Conservation (phyloP, 2,113 vertebrate species). For the Ginglymostoma cirratum region DNA sequence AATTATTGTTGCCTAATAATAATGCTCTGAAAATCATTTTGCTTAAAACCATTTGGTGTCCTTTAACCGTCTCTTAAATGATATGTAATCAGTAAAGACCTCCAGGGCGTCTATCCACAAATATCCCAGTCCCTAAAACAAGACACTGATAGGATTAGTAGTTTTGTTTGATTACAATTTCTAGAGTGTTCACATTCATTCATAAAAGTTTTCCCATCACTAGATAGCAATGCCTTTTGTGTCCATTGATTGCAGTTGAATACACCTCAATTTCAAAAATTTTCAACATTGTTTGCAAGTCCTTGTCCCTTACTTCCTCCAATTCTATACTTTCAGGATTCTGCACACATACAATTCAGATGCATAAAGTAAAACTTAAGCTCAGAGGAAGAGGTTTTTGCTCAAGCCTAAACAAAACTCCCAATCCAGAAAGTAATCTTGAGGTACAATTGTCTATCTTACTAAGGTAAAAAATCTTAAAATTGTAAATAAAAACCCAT, state of each 20-base stretch:
- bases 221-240: not conserved
- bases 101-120: not conserved
- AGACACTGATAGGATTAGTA: not conserved
- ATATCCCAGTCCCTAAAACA: not conserved
- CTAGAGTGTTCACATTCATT: not conserved
- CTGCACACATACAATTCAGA: not conserved
- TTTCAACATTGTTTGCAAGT: not conserved
- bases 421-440: too few species aligned
- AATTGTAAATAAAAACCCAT: too few species aligned
- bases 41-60: not conserved
- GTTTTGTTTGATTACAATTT: constrained; percentile 2
- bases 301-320: not conserved
- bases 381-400: too few species aligned
- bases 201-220: not conserved
- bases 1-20: not conserved
- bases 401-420: too few species aligned
- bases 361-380: too few species aligned
- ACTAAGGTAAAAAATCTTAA: too few species aligned
- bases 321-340: not conserved
- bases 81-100: not conserved
- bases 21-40: not conserved
- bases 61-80: not conserved
- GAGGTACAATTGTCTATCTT: too few species aligned
- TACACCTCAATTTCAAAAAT: not conserved
- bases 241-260: too few species aligned